These are phyloP conservation scores for Philaenus spumarius DNA, from an alignment of 1,140 invertebrate species.

Conservation along the genomic window DNA sequence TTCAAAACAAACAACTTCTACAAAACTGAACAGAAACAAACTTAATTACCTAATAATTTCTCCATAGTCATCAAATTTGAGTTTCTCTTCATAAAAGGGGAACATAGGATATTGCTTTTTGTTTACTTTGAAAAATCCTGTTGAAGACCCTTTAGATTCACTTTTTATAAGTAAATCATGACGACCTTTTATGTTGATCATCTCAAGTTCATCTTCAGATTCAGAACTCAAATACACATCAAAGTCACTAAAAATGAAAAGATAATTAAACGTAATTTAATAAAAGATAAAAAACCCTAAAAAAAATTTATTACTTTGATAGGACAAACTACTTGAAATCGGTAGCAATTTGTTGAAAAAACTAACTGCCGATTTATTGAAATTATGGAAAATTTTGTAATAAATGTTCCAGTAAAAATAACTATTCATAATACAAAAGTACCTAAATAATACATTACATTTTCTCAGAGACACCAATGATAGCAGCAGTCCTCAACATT, in stretches of 20 bases:
- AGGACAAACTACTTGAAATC: no score
- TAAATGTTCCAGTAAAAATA: no score
- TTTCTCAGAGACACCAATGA: no score
- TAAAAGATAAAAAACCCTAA: no score
- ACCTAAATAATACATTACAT: no score
- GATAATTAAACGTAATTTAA: no score
- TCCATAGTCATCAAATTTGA: constrained; percentile 91
- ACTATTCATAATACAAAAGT: no score
- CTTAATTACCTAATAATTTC: constrained; percentile 68
- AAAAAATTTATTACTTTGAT: no score
- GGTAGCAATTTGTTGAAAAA: no score
- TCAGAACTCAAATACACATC: constrained; percentile 68
- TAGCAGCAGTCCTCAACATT: no score
- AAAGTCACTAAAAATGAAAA: constrained; percentile 43
- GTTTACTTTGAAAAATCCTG: constrained; percentile 84
- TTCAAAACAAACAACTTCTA: neutral
- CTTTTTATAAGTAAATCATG: constrained; percentile 88
- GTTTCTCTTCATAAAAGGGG: constrained; percentile 88
- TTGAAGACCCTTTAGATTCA: constrained; percentile 51
- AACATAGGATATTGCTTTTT: constrained; percentile 96
- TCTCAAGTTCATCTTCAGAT: constrained; percentile 77
- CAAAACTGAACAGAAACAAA: neutral
- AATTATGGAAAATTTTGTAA: no score
- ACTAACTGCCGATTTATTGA: no score
- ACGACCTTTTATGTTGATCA: constrained; percentile 63